These are phyloP conservation scores for Bettongia penicillata DNA, from an alignment of 2,113 vertebrate species.

Conservation along the genomic window DNA sequence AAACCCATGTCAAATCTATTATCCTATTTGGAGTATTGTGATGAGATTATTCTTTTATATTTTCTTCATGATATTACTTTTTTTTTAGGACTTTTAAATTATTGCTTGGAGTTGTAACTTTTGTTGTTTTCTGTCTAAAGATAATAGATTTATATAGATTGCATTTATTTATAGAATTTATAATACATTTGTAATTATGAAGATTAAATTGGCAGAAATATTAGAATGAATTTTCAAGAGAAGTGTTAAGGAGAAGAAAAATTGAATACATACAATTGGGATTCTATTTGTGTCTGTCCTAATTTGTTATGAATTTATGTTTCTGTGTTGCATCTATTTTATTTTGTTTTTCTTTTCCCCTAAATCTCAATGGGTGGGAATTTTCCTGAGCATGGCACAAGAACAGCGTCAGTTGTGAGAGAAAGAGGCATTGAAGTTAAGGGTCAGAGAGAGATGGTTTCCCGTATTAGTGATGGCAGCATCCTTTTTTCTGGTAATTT, in stretches of 20 bases:
- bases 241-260: background rate
- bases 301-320: background rate
- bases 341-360: background rate
- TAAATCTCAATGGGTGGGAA: background rate
- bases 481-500: background rate
- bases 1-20: background rate
- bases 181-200: background rate
- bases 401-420: background rate
- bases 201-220: background rate
- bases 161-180: background rate
- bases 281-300: background rate
- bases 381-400: background rate
- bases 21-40: background rate
- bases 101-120: background rate
- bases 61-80: background rate
- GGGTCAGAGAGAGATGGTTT: no score
- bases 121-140: background rate
- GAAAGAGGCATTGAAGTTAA: background rate
- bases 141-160: background rate
- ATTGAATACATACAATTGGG: background rate
- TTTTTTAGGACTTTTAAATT: background rate
- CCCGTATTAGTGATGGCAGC: no score
- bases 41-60: background rate
- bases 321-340: background rate
- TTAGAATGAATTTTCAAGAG: background rate